Conservation (phyloP, 1,140 invertebrate genomes). For the Drosophila kanapiae region DNA sequence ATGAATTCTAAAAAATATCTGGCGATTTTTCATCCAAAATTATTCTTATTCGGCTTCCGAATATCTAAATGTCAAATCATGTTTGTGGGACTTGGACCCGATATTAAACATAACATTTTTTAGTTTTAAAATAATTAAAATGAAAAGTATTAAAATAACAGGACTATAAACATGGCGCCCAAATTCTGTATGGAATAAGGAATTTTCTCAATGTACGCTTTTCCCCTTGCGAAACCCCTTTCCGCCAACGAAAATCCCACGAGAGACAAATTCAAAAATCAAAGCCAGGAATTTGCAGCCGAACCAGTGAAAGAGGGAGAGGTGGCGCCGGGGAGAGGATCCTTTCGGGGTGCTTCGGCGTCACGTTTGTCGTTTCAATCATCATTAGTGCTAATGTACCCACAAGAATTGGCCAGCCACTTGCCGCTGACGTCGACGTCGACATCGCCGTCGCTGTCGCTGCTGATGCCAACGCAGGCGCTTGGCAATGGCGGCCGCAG, state of each 20-base stretch:
- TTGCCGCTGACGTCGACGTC: slow-evolving; percentile 45
- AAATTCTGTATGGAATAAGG: too few relatives aligned
- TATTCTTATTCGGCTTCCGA: too few relatives aligned
- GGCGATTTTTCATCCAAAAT: too few relatives aligned
- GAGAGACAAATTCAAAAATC: slow-evolving; percentile 74
- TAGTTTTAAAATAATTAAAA: not conserved
- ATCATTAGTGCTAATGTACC: slow-evolving; percentile 85
- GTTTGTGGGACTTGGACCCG: too few relatives aligned
- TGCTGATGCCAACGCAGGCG: slow-evolving; percentile 10
- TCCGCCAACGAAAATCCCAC: slow-evolving; percentile 16
- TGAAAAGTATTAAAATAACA: not conserved
- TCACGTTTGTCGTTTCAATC: slow-evolving; percentile 85
- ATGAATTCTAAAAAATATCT: too few relatives aligned
- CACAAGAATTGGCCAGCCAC: slow-evolving; percentile 84
- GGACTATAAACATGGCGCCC: not conserved
- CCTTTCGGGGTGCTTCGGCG: slow-evolving; percentile 52
- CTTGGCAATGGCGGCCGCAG: slow-evolving; percentile 48
- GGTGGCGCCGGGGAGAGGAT: slow-evolving; percentile 16
- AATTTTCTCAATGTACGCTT: slow-evolving; percentile 4
- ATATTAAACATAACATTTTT: not conserved
- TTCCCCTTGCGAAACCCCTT: slow-evolving; percentile 2
- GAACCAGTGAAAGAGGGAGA: not conserved
- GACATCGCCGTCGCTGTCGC: not conserved
- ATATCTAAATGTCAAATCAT: too few relatives aligned
- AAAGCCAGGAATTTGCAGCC: slow-evolving; percentile 59